Percentiles rank a stretch among this genome's conserved stretches.
These are phyloP conservation scores for Nycticorax nycticorax DNA, from an alignment of 2,113 vertebrate species.

Conservation along the genomic window DNA sequence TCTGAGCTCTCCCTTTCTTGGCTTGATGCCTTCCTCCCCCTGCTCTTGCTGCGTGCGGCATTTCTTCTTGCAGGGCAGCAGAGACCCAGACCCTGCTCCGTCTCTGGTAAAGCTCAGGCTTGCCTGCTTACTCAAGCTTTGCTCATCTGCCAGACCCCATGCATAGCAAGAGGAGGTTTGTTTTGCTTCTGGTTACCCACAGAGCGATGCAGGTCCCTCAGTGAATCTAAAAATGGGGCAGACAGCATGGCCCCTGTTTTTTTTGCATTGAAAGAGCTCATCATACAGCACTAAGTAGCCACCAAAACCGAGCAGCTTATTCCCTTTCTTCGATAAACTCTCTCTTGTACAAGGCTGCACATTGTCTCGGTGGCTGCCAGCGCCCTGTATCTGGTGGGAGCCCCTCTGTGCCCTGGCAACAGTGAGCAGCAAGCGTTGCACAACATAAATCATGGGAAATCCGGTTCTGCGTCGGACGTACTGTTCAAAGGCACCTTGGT, in stretches of 20 bases:
- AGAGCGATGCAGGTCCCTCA: neutral
- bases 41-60: rapidly evolving
- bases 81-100: rapidly evolving
- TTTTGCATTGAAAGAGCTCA: neutral
- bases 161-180: conserved; percentile 2
- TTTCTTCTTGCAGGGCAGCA: neutral
- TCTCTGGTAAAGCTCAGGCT: neutral
- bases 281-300: neutral
- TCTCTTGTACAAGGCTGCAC: neutral
- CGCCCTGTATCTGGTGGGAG: neutral
- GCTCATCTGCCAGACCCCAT: neutral
- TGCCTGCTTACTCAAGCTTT: neutral
- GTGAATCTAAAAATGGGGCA: neutral
- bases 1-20: neutral
- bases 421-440: neutral
- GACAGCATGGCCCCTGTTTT: neutral
- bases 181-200: neutral
- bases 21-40: neutral
- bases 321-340: neutral
- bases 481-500: neutral
- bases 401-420: neutral
- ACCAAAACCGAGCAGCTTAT: rapidly evolving
- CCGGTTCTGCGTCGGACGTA: rapidly evolving
- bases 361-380: neutral
- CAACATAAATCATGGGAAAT: neutral